phyloP scores from a whole-genome alignment of 1,140 invertebrate species.

The Neelides sp. region DNA sequence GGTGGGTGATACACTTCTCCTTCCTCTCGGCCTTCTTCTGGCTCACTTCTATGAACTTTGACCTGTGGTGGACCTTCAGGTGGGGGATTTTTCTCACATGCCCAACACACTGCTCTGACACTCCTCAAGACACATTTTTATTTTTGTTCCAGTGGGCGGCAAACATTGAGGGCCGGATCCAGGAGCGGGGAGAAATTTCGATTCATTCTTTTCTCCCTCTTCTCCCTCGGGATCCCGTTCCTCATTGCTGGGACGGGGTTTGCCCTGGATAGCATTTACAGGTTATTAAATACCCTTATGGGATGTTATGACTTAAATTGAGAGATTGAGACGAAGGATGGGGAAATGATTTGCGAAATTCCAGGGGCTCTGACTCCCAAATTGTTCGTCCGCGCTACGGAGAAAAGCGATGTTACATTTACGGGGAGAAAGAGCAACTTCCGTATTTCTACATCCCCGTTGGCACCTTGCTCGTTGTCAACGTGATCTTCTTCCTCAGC shows the following conservation, averaged over 20 bases:
- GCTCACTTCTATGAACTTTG: constrained; percentile 57
- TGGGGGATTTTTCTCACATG: background rate
- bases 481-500: constrained; percentile 25
- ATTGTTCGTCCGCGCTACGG: constrained; percentile 26
- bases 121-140: background rate
- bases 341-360: no score
- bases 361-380: background rate
- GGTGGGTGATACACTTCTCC: constrained; percentile 77
- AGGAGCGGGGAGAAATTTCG: constrained; percentile 27
- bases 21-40: constrained; percentile 90
- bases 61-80: constrained; percentile 30
- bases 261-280: constrained; percentile 21
- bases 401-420: constrained; percentile 25
- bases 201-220: constrained; percentile 21
- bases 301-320: no score
- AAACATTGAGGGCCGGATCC: constrained; percentile 19
- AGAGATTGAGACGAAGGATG: no score
- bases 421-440: constrained; percentile 40
- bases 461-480: constrained; percentile 37
- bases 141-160: constrained; percentile 21
- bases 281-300: constrained; percentile 10
- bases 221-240: constrained; percentile 21
- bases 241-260: constrained; percentile 23
- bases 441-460: constrained; percentile 51
- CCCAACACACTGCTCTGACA: background rate